Base-by-base conservation (phyloP, 92 coral and sea anemone species). In the Epizoanthus rinbou region DNA sequence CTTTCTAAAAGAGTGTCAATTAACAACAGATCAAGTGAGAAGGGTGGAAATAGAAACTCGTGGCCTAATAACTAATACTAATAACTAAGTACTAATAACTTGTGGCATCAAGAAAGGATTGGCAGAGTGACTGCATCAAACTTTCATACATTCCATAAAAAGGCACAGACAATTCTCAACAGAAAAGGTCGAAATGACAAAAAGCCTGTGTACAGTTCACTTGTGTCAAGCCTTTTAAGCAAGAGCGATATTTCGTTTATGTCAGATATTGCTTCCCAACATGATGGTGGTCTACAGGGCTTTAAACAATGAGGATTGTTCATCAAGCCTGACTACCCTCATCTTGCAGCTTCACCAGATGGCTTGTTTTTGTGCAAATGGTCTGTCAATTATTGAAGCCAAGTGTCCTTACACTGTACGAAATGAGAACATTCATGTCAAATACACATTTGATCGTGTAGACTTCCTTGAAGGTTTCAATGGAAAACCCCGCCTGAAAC, bases 261-360 rank as follows among this genome's bases (percentile, higher is more conserved):
- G 75, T 83, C 93, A 57, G 91, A 90, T 79, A 84, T 90, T 33
- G 88, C 93, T n/a, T 84, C 89, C 6, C 91, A 87, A 84, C 93
- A 83, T 80, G 91, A 78, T 25, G 87, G 80, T 76, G 91, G 91
- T 15, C 21, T 84, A 80, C 79, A 84, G 57, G 90, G 88, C 28
- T 81, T 87, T 52, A 68, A 33, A 80, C 86, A 86, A 43, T 70
- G 80, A 68, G 88, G 88, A 50, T 39, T 86, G 53, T 81, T 87
- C 65, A 73, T 86, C 25, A 90, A 83, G 59, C 69, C 60, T 58
- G 88, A 79, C 72, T 64, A 83, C 82, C 87, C 91, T 24, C 85
- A 50, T 62, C 91, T 88, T 78, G 94, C 94, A 16, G 94, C 75
- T 19, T 88, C 84, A 16, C 90, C 90, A 39, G 88, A 87, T 65